These are phyloP conservation scores for Anthophora plumipes DNA, from an alignment of 2,888 invertebrate species.

Conservation along the genomic window DNA sequence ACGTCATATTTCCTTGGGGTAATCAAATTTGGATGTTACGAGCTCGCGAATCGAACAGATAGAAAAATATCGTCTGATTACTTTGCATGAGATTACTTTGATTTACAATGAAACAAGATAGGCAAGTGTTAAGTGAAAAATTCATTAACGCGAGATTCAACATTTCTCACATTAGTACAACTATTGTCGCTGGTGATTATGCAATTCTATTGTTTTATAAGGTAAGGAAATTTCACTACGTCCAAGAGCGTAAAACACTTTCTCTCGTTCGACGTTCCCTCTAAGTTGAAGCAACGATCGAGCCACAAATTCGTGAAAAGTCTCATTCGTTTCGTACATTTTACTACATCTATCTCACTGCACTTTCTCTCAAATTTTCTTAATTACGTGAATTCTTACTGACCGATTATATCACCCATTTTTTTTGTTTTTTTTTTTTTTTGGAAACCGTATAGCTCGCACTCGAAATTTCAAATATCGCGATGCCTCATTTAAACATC, in stretches of 20 bases:
- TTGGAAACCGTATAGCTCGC: conserved; percentile 17
- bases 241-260: not conserved
- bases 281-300: not conserved
- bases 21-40: conserved; percentile 42
- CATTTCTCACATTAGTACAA: not conserved
- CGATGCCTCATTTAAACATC: conserved; percentile 42
- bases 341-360: conserved; percentile 9
- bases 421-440: not conserved
- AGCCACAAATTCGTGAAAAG: not conserved
- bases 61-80: not conserved
- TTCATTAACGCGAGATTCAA: not conserved
- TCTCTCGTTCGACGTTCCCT: not conserved
- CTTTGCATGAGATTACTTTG: no score
- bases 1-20: conserved; percentile 30
- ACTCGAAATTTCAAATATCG: conserved; percentile 36
- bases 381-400: conserved; percentile 44
- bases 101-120: no score
- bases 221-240: conserved; percentile 8
- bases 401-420: conserved; percentile 75
- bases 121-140: not conserved
- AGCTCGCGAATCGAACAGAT: not conserved
- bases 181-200: not conserved
- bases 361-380: conserved; percentile 2
- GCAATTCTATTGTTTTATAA: not conserved
- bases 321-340: conserved; percentile 6